Conservation (phyloP, 1,140 invertebrate genomes). For the Micrasema longulum region DNA sequence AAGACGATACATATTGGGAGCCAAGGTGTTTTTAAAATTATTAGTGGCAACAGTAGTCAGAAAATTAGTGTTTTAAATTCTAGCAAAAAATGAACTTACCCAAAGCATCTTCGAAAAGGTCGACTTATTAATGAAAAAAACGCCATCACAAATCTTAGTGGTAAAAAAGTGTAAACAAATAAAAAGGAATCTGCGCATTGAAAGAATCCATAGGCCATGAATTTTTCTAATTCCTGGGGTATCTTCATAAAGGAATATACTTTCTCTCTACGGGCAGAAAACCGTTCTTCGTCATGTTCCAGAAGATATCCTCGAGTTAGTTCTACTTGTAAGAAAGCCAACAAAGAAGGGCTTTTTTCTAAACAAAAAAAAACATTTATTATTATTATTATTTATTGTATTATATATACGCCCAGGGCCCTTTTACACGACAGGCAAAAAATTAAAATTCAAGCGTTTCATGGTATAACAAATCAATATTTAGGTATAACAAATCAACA, state of each 20-base stretch:
- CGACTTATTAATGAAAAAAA: constrained; percentile 82
- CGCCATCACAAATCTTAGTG: constrained; percentile 90
- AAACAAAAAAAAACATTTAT: neutral
- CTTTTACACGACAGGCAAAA: too few relatives aligned
- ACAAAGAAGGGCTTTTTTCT: constrained; percentile 70
- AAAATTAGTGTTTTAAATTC: too few relatives aligned
- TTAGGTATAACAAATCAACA: too few relatives aligned
- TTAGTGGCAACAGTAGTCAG: too few relatives aligned
- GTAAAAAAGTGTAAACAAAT: constrained; percentile 98
- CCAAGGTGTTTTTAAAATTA: too few relatives aligned
- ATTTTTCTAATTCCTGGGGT: constrained; percentile 91
- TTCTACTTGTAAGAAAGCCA: constrained; percentile 86
- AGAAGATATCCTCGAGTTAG: constrained; percentile 90
- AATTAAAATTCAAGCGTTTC: too few relatives aligned
- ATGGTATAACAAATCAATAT: too few relatives aligned
- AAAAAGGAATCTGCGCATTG: constrained; percentile 98
- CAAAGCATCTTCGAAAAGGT: constrained; percentile 78
- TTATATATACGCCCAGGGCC: too few relatives aligned
- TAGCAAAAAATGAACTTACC: constrained; percentile 71
- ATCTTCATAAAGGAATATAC: constrained; percentile 98
- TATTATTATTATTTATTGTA: neutral
- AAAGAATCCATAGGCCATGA: constrained; percentile 96
- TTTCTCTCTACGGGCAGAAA: constrained; percentile 92
- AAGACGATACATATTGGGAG: too few relatives aligned
- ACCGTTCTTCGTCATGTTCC: constrained; percentile 94